phyloP scores from a whole-genome alignment of 2,888 invertebrate genomes.

The Cheilosia urbana region DNA sequence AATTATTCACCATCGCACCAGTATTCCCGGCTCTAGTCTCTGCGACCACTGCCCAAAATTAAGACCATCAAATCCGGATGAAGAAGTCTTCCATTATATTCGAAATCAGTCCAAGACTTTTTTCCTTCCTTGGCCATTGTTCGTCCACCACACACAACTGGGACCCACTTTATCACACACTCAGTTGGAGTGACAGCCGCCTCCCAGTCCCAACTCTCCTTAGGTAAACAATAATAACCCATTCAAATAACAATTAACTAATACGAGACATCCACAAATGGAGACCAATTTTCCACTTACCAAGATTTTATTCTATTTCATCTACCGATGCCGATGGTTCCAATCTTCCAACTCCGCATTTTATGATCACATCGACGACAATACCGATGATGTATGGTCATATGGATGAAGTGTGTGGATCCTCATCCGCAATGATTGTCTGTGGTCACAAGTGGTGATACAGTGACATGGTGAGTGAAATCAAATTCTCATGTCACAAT shows the following conservation, averaged over 20 bases:
- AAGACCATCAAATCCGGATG: too few species aligned
- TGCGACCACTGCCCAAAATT: too few species aligned
- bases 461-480: slow-evolving; percentile 53
- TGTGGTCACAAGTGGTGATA: slow-evolving; percentile 39
- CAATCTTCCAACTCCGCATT: not conserved
- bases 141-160: not conserved
- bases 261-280: slow-evolving; percentile 66
- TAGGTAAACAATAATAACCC: slow-evolving; percentile 71
- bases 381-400: slow-evolving; percentile 52
- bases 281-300: slow-evolving; percentile 74
- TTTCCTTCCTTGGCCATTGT: slow-evolving; percentile 9
- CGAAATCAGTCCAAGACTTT: not conserved
- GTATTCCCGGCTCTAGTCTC: too few species aligned
- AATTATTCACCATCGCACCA: too few species aligned
- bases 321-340: slow-evolving; percentile 21
- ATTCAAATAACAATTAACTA: slow-evolving; percentile 74
- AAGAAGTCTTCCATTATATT: too few species aligned
- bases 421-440: slow-evolving; percentile 45
- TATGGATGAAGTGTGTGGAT: slow-evolving; percentile 67
- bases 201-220: slow-evolving; percentile 21
- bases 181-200: slow-evolving; percentile 15
- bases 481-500: slow-evolving; percentile 70
- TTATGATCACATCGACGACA: slow-evolving; percentile 9
- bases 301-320: slow-evolving; percentile 65
- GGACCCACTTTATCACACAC: slow-evolving; percentile 51